These are phyloP conservation scores for Drosophila quinaria DNA, from an alignment of 2,888 invertebrate species.

Conservation along the genomic window DNA sequence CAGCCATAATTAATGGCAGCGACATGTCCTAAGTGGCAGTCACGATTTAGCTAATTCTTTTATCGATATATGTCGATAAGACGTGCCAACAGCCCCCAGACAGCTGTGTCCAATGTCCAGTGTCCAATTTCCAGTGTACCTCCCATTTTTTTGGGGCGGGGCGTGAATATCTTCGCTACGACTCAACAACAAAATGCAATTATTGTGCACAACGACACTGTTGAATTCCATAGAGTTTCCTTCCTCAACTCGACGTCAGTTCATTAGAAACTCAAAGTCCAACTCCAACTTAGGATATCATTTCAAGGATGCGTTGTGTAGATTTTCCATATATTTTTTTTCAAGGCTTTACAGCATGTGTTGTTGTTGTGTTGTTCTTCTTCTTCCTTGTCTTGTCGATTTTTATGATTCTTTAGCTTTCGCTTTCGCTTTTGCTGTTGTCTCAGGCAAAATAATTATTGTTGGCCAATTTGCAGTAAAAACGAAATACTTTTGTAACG, in stretches of 20 bases:
- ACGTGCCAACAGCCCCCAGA: constrained; percentile 64
- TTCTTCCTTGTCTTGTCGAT: constrained; percentile 24
- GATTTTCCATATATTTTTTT: constrained; percentile 11
- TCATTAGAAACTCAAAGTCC: constrained; percentile 31
- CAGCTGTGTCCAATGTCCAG: constrained; percentile 55
- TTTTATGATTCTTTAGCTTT: constrained; percentile 56
- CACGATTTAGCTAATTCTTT: constrained; percentile 83
- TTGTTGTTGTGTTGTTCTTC: not conserved
- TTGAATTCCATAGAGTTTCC: constrained; percentile 23
- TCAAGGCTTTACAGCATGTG: constrained; percentile 19
- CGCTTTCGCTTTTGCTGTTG: constrained; percentile 32
- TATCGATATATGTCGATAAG: constrained; percentile 82
- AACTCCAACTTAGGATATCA: not conserved
- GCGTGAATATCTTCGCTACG: no score
- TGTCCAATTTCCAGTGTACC: constrained; percentile 4
- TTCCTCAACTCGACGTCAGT: constrained; percentile 15
- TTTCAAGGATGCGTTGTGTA: constrained; percentile 5
- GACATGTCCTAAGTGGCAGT: constrained; percentile 81
- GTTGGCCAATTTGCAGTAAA: constrained; percentile 79
- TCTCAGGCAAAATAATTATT: constrained; percentile 71
- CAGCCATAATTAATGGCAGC: constrained; percentile 83
- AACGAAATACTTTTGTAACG: constrained; percentile 73
- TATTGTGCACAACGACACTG: constrained; percentile 23
- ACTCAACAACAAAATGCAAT: constrained; percentile 45
- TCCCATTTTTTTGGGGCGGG: not conserved